Percentiles rank a stretch among this genome's conserved stretches.
Evolutionary conservation across 2,888 invertebrate genomes (phyloP).

Genomic region (Phorcus lineatus): DNA sequence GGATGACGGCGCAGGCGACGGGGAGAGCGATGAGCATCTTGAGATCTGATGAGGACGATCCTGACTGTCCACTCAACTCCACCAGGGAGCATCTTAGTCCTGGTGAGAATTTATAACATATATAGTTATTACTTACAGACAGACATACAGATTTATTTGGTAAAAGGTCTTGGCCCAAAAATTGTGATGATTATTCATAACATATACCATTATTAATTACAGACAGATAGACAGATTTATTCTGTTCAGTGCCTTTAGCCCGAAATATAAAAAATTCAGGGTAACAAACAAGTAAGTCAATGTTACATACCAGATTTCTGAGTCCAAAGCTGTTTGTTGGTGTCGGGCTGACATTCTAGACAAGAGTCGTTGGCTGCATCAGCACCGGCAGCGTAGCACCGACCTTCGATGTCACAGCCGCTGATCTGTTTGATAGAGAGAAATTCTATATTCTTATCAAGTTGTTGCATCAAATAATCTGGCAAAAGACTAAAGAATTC

Average conservation of each 20-base stretch:
- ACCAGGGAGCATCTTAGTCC: neutral
- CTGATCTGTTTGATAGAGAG: neutral
- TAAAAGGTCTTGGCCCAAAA: too few relatives aligned
- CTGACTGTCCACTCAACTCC: neutral
- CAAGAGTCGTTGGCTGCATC: neutral
- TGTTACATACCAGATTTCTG: slow-evolving; percentile 12
- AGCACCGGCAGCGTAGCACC: slow-evolving; percentile 22
- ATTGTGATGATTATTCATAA: too few relatives aligned
- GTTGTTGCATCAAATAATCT: too few relatives aligned
- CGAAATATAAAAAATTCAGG: too few relatives aligned
- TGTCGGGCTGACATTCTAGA: slow-evolving; percentile 8
- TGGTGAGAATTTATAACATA: too few relatives aligned
- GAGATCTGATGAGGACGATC: neutral
- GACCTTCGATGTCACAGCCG: slow-evolving; percentile 28
- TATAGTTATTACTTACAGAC: too few relatives aligned
- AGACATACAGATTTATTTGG: too few relatives aligned
- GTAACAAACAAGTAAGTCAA: neutral
- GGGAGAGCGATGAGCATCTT: neutral
- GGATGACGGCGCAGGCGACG: neutral
- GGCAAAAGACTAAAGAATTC: too few relatives aligned
- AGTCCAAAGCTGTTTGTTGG: slow-evolving; percentile 15
- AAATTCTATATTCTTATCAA: too few relatives aligned
- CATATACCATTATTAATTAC: too few relatives aligned
- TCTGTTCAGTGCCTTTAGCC: too few relatives aligned
- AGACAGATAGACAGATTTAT: too few relatives aligned